phyloP scores from a whole-genome alignment of 2,113 vertebrate genomes.

The Dromas ardeola region DNA sequence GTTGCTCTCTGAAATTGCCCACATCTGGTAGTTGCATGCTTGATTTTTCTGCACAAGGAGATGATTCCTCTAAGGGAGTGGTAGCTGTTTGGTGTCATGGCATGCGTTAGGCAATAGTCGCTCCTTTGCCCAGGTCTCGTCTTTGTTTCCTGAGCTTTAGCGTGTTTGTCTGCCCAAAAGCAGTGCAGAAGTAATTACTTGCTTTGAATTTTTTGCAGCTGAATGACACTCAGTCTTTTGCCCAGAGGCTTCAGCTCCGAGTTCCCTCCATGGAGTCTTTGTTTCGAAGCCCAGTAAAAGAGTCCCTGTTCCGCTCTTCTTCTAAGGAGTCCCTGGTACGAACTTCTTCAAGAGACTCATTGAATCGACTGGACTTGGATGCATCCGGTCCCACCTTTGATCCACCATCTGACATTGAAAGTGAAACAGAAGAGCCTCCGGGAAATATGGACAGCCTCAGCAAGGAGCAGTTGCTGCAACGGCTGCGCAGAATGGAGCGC shows the following conservation, averaged over 20 bases:
- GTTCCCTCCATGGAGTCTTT: conserved; percentile 93
- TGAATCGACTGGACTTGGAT: conserved; percentile 83
- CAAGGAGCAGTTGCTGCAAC: conserved; percentile 88
- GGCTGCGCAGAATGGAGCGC: conserved; percentile 82
- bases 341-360: conserved; percentile 88
- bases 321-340: conserved; percentile 89
- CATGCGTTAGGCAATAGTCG: neutral
- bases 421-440: conserved; percentile 85
- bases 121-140: neutral
- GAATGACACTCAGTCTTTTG: conserved; percentile 83
- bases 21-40: neutral
- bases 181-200: neutral
- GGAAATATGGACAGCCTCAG: conserved; percentile 79
- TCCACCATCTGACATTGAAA: conserved; percentile 91
- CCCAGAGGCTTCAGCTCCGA: conserved; percentile 90
- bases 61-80: neutral
- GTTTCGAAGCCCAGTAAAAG: conserved; percentile 86
- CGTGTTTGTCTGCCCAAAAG: neutral
- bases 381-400: conserved; percentile 75
- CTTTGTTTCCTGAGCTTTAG: neutral
- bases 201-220: conserved; percentile 69
- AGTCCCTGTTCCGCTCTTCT: conserved; percentile 84
- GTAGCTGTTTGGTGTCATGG: neutral
- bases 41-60: neutral
- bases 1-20: neutral